These are phyloP conservation scores for Macrophya annulata DNA, from an alignment of 2,888 invertebrate genomes.

Conservation along the genomic window DNA sequence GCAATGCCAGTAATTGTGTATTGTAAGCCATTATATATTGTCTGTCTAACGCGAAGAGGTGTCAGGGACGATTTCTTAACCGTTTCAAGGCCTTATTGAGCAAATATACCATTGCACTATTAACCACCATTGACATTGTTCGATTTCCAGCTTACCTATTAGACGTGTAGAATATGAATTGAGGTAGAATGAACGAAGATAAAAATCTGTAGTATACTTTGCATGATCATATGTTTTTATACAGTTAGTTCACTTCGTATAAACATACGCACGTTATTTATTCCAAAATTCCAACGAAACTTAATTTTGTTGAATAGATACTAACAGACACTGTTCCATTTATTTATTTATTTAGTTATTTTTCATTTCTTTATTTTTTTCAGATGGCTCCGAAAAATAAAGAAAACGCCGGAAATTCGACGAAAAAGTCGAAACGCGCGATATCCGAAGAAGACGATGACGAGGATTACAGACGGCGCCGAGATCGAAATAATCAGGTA, in stretches of 20 bases:
- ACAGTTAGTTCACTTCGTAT: neutral
- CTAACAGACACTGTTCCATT: neutral
- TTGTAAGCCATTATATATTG: neutral
- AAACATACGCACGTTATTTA: neutral
- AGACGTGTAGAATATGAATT: neutral
- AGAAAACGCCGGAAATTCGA: constrained; percentile 68
- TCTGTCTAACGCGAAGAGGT: constrained; percentile 59
- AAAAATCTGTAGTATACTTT: neutral
- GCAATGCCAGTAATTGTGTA: neutral
- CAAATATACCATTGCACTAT: constrained; percentile 64
- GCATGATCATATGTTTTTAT: neutral
- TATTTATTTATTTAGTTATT: neutral
- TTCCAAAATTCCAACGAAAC: neutral
- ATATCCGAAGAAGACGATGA: constrained; percentile 85
- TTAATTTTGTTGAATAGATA: neutral
- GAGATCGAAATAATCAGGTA: constrained; percentile 91
- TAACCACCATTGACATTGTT: constrained; percentile 24
- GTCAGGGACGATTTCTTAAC: constrained; percentile 69
- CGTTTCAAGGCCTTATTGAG: constrained; percentile 66
- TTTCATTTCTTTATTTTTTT: neutral
- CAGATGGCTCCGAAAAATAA: constrained; percentile 78
- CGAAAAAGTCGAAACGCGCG: constrained; percentile 70
- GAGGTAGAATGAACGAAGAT: neutral
- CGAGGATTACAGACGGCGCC: constrained; percentile 87
- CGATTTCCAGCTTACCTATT: neutral